A percentile compares a stretch with the other conserved stretches of the same genome.
Evolutionary conservation across 2,888 invertebrate genomes (phyloP).

Genomic region (Boloria selene): DNA sequence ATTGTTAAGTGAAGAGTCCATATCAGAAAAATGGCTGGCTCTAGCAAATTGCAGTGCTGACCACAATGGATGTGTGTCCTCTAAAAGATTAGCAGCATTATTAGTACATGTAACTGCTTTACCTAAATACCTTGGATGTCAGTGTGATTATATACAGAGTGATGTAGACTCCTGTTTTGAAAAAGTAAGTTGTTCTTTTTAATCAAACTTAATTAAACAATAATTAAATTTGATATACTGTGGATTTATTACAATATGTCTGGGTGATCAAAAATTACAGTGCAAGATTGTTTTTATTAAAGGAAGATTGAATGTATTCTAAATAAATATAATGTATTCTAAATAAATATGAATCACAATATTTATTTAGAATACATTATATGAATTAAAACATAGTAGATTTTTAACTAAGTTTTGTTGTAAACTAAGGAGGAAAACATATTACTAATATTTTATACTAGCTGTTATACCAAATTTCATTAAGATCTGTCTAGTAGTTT

Average conservation of each 20-base stretch:
- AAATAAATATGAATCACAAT: too few relatives aligned
- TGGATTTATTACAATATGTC: too few relatives aligned
- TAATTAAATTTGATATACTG: too few relatives aligned
- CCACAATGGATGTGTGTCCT: conserved; percentile 88
- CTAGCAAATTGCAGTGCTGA: conserved; percentile 88
- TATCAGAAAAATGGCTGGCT: conserved; percentile 84
- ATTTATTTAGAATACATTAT: too few relatives aligned
- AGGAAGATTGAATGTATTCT: too few relatives aligned
- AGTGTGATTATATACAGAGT: conserved; percentile 83
- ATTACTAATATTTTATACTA: too few relatives aligned
- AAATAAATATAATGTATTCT: too few relatives aligned
- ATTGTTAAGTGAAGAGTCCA: conserved; percentile 84
- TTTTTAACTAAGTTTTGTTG: too few relatives aligned
- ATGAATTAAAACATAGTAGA: too few relatives aligned
- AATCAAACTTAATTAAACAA: neutral
- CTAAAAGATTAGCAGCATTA: conserved; percentile 83
- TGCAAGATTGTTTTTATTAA: neutral
- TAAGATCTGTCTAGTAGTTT: too few relatives aligned
- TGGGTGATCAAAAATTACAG: neutral
- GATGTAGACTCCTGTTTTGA: conserved; percentile 89
- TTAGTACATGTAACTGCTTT: conserved; percentile 84
- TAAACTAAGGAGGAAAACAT: neutral
- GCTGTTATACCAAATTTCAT: too few relatives aligned
- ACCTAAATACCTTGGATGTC: conserved; percentile 83
- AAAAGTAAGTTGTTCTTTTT: conserved; percentile 71